Percentiles rank a stretch among this genome's conserved stretches.
Evolutionary conservation across 1,140 invertebrate genomes (phyloP).

Genomic region (Lineus longissimus): DNA sequence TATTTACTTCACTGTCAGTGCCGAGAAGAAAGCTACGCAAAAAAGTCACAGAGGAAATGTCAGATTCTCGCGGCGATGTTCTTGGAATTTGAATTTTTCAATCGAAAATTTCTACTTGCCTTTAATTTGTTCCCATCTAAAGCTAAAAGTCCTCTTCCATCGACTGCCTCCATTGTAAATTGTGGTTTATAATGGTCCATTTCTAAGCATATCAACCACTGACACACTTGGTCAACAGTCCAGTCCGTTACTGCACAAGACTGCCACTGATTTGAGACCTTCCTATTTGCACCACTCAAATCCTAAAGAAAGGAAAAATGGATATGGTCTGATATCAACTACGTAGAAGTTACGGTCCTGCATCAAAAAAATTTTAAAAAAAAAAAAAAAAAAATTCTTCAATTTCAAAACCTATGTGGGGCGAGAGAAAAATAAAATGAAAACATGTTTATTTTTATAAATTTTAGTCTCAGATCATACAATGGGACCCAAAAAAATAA

Average conservation of each 20-base stretch:
- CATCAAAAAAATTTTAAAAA: background rate
- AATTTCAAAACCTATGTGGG: too few species aligned
- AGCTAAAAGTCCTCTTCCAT: constrained; percentile 74
- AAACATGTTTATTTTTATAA: background rate
- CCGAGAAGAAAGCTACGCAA: background rate
- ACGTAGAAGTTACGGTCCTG: background rate
- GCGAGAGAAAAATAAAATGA: background rate
- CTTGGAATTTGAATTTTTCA: background rate
- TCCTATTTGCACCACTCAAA: constrained; percentile 21
- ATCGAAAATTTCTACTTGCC: constrained; percentile 33
- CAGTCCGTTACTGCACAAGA: constrained; percentile 69
- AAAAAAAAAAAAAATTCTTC: background rate
- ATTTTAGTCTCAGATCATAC: too few species aligned
- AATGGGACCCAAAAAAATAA: too few species aligned
- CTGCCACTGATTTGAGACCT: constrained; percentile 34
- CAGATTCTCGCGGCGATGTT: too few species aligned
- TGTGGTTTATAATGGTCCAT: constrained; percentile 78
- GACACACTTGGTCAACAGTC: constrained; percentile 84
- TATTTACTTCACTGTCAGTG: background rate
- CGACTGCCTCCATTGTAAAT: constrained; percentile 79
- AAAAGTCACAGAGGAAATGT: background rate
- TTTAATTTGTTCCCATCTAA: constrained; percentile 86
- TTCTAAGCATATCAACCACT: constrained; percentile 78
- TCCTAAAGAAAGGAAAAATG: background rate
- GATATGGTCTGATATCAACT: too few species aligned